Conservation (phyloP, 1,140 invertebrate genomes). For the Telenomus remus region DNA sequence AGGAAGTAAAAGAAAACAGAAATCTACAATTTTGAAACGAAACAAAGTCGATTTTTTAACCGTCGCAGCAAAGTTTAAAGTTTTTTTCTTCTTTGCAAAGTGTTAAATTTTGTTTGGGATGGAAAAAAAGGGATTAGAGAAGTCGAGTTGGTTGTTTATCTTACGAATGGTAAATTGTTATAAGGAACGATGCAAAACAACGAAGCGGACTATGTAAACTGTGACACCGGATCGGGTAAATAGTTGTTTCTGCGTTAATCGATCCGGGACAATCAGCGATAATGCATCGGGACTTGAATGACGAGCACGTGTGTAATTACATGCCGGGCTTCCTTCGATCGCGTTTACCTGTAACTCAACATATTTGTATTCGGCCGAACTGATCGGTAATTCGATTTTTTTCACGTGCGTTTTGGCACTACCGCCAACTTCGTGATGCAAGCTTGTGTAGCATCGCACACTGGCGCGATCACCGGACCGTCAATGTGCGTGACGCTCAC, state of each 20-base stretch:
- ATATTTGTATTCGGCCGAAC: not conserved
- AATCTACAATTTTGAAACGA: no score
- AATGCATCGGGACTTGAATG: not conserved
- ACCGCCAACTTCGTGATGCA: not conserved
- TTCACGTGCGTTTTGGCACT: not conserved
- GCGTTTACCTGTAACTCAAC: not conserved
- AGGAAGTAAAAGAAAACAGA: no score
- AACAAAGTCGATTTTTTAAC: no score
- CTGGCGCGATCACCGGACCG: not conserved
- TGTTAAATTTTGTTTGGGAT: no score
- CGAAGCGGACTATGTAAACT: not conserved
- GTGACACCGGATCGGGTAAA: not conserved
- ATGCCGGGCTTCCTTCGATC: not conserved
- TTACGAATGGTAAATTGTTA: constrained; percentile 12
- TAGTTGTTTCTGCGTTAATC: no score
- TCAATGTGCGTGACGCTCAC: not conserved
- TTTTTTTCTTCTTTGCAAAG: no score
- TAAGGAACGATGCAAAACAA: not conserved
- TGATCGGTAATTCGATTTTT: not conserved
- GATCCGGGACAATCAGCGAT: no score
- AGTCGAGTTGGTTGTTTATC: not conserved
- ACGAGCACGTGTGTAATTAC: constrained; percentile 1
- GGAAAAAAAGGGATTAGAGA: no score
- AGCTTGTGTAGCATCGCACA: not conserved
- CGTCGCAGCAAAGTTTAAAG: no score